phyloP scores from a whole-genome alignment of 2,888 invertebrate genomes.

The Hydropsyche betteni region DNA sequence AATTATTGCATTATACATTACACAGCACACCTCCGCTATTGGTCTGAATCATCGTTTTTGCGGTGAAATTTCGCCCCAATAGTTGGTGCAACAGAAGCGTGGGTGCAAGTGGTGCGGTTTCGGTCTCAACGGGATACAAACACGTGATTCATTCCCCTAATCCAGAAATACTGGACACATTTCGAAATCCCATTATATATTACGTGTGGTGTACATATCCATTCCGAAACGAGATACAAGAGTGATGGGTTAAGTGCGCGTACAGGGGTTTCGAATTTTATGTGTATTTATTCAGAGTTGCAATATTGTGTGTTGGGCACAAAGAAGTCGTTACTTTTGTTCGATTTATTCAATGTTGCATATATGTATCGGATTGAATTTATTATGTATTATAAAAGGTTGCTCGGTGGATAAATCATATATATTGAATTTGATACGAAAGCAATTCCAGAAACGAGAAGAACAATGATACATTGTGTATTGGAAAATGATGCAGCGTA shows the following conservation, averaged over 20 bases:
- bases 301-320: background rate
- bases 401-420: too few relatives aligned
- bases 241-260: constrained; percentile 35
- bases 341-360: background rate
- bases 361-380: background rate
- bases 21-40: constrained; percentile 1
- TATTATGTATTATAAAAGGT: too few relatives aligned
- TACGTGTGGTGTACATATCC: background rate
- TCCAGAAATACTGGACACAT: constrained; percentile 43
- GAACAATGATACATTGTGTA: too few relatives aligned
- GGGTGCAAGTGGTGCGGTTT: constrained; percentile 28
- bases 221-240: constrained; percentile 36
- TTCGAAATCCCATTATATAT: constrained; percentile 49
- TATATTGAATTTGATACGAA: too few relatives aligned
- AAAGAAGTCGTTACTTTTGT: background rate
- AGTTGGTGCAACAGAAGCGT: background rate
- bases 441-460: too few relatives aligned
- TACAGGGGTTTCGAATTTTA: constrained; percentile 14
- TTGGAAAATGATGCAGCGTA: too few relatives aligned
- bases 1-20: constrained; percentile 27
- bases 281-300: background rate
- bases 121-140: constrained; percentile 33
- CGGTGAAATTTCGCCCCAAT: constrained; percentile 10
- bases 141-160: constrained; percentile 49
- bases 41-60: constrained; percentile 32